Evolutionary conservation across 2,113 vertebrate species (phyloP).

Genomic region (Bos javanicus): DNA sequence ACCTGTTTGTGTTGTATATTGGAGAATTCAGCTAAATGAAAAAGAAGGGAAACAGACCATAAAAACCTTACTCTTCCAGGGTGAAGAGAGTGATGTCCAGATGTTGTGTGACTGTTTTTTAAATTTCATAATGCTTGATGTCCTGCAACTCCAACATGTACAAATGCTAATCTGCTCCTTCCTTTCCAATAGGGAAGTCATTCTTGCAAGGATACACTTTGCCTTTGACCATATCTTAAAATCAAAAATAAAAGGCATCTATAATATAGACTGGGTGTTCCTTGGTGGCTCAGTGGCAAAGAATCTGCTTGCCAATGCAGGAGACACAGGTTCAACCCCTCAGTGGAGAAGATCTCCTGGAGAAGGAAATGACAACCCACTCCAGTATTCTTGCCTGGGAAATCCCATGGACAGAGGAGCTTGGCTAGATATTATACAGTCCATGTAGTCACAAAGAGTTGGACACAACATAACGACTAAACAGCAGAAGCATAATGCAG

Average conservation of each 20-base stretch:
- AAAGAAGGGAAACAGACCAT: neutral
- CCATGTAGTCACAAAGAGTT: neutral
- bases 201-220: neutral
- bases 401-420: neutral
- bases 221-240: neutral
- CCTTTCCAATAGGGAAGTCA: neutral
- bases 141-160: neutral
- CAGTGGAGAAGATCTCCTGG: neutral
- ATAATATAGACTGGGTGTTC: neutral
- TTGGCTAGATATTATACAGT: neutral
- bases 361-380: neutral
- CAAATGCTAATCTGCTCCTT: no score
- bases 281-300: neutral
- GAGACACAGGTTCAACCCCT: neutral
- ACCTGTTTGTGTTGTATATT: neutral
- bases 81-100: neutral
- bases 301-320: neutral
- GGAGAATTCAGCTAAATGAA: neutral
- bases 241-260: neutral
- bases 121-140: neutral
- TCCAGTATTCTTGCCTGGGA: neutral
- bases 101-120: neutral
- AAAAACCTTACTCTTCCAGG: neutral
- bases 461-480: accelerated
- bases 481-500: neutral